phyloP scores from a whole-genome alignment of 30 jellyfish, hydroid and myxozoan species.

The Hydractinia symbiolongicarpus region DNA sequence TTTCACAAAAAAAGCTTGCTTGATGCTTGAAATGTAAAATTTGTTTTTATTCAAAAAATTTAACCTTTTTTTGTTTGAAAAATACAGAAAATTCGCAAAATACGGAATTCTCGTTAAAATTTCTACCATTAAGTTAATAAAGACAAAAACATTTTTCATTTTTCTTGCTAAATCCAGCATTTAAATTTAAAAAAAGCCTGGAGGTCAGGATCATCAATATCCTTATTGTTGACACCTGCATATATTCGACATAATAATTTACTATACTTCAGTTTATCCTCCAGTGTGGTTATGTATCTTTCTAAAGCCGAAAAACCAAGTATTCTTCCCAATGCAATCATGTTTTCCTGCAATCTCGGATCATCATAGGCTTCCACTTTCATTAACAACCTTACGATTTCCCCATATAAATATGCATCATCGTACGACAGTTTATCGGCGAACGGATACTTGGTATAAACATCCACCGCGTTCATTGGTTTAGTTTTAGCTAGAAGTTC shows the following conservation, averaged over 20 bases:
- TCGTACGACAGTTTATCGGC: constrained; percentile 39
- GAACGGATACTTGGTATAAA: constrained; percentile 52
- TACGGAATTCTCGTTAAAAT: no score
- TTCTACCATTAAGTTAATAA: no score
- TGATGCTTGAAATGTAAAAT: no score
- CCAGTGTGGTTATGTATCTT: constrained; percentile 44
- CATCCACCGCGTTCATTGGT: constrained; percentile 55
- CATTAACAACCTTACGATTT: constrained; percentile 50
- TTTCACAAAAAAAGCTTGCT: no score
- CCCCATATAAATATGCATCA: constrained; percentile 71
- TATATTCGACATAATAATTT: constrained; percentile 33
- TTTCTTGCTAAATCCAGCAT: constrained; percentile 37
- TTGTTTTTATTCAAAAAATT: no score
- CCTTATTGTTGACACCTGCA: constrained; percentile 47
- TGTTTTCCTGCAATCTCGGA: constrained; percentile 36
- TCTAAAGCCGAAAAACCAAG: constrained; percentile 67
- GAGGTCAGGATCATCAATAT: constrained; percentile 48
- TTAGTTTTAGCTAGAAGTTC: constrained; percentile 40
- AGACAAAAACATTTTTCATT: no score
- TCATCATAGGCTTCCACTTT: constrained; percentile 42
- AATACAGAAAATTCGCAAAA: no score
- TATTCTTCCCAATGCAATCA: constrained; percentile 50
- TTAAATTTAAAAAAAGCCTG: constrained; percentile 55
- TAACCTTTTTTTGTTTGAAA: no score
- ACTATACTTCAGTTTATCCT: constrained; percentile 34